phyloP scores from a whole-genome alignment of 2,888 invertebrate species.

The Rhagonycha lutea region DNA sequence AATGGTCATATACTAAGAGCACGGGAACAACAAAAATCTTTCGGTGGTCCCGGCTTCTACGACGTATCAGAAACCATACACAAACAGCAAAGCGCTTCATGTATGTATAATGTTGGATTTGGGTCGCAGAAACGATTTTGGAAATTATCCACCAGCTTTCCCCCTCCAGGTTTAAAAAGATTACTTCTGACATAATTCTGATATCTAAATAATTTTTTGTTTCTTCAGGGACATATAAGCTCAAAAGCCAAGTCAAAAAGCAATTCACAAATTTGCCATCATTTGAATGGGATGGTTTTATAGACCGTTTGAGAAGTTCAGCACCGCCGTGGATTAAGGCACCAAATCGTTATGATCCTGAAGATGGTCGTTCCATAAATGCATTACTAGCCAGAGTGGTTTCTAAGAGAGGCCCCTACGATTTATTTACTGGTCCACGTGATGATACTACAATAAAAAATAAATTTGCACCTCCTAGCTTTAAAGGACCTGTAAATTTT shows the following conservation, averaged over 20 bases:
- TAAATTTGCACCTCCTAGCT: slow-evolving; percentile 53
- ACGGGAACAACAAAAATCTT: slow-evolving; percentile 27
- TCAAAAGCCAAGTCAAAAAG: slow-evolving; percentile 2
- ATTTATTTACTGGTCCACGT: slow-evolving; percentile 57
- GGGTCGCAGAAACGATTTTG: slow-evolving; percentile 36
- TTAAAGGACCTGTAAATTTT: slow-evolving; percentile 42
- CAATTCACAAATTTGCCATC: slow-evolving; percentile 39
- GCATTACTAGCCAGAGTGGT: slow-evolving; percentile 36
- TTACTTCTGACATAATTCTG: background rate
- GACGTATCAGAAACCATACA: slow-evolving; percentile 34
- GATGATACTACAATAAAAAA: slow-evolving; percentile 60
- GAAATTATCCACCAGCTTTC: slow-evolving; percentile 26
- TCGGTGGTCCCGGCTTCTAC: slow-evolving; percentile 40
- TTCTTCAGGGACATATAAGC: slow-evolving; percentile 23
- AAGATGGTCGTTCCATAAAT: slow-evolving; percentile 36
- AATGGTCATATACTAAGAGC: slow-evolving; percentile 34
- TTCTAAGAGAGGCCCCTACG: slow-evolving; percentile 50
- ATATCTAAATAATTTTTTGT: background rate
- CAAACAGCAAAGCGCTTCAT: slow-evolving; percentile 28
- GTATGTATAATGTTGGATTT: slow-evolving; percentile 35
- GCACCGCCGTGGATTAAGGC: slow-evolving; percentile 40
- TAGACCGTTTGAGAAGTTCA: slow-evolving; percentile 42
- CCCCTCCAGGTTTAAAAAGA: slow-evolving; percentile 35
- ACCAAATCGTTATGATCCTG: slow-evolving; percentile 43
- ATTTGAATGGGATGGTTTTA: slow-evolving; percentile 49